Evolutionary conservation across 2,113 vertebrate species (phyloP).

Genomic region (Uria aalge): DNA sequence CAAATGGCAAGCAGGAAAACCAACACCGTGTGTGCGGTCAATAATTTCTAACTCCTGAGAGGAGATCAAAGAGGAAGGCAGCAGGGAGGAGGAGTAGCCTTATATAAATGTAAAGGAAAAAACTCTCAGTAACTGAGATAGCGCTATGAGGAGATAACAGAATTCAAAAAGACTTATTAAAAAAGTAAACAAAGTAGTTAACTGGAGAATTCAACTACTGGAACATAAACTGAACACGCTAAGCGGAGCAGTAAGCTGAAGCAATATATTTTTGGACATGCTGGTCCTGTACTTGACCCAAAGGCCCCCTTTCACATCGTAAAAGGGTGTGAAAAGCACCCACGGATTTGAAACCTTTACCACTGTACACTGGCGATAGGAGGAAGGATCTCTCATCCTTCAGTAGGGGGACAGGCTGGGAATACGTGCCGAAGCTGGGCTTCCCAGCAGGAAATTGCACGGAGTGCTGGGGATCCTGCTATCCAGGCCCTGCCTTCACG

Average conservation of each 20-base stretch:
- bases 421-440: not conserved
- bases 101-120: constrained; percentile 34
- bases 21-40: not conserved
- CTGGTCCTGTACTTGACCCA: not conserved
- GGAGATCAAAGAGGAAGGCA: constrained; percentile 49
- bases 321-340: not conserved
- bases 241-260: not conserved
- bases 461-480: not conserved
- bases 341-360: not conserved
- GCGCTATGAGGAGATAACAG: not conserved
- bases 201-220: not conserved
- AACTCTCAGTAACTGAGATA: constrained; percentile 24
- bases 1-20: constrained; percentile 33
- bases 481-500: not conserved
- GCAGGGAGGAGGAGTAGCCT: constrained; percentile 33
- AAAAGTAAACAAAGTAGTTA: constrained; percentile 33
- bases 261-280: not conserved
- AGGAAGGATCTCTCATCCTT: not conserved
- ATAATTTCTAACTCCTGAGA: constrained; percentile 27
- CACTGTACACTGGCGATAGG: not conserved
- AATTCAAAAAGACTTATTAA: constrained; percentile 51
- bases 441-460: not conserved
- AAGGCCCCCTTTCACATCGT: not conserved
- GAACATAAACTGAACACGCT: not conserved
- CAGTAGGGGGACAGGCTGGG: not conserved